Evolutionary conservation across 2,113 vertebrate genomes (phyloP), one percentile per base, ranked within the genome.

Genomic region (Pelodiscus sinensis): DNA sequence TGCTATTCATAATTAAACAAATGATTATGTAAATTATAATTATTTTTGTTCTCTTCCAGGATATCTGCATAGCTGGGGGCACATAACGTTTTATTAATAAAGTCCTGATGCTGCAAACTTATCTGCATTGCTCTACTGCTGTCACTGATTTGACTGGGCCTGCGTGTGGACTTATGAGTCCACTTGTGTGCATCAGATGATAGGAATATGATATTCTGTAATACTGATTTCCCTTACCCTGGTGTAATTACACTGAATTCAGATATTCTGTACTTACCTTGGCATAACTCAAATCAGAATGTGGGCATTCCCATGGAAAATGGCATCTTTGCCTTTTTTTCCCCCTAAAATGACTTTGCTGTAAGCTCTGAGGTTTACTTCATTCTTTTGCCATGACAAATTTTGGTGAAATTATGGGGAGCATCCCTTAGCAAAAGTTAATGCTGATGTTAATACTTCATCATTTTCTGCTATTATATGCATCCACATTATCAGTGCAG

Each of bases 111-210:
- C 11, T 86, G 31, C 58, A 75, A 16, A 51, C 56, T 50, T 9
- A 38, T 0, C 0, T 80, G 44, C 0, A 0, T 71, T 54, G 6
- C 71, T 60, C 8, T 13, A 81, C 27, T 44, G 86, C n/a, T n/a
- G 88, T 52, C 56, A 31, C 71, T 85, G 12, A 19, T 81, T 25
- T 19, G 86, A n/a, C 4, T n/a, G 77, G 21, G 24, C 35, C 38
- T 62, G 35, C 21, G 73, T 8, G 6, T 0, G 79, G 78, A n/a
- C 22, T 25, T 60, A 60, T 11, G 82, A 60, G 22, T 84, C 50
- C 68, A 31, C 54, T 54, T 81, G 6, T 56, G 38, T 50, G 21
- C 38, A 50, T 44, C 22, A 44, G 73, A 77, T 44, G 6, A 25
- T 24, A 44, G 50, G 35, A 24, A 25, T 77, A 2, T 77, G 38